Base-by-base conservation (phyloP, 2,888 invertebrate genomes). In the Aleiodes leptofemur region DNA sequence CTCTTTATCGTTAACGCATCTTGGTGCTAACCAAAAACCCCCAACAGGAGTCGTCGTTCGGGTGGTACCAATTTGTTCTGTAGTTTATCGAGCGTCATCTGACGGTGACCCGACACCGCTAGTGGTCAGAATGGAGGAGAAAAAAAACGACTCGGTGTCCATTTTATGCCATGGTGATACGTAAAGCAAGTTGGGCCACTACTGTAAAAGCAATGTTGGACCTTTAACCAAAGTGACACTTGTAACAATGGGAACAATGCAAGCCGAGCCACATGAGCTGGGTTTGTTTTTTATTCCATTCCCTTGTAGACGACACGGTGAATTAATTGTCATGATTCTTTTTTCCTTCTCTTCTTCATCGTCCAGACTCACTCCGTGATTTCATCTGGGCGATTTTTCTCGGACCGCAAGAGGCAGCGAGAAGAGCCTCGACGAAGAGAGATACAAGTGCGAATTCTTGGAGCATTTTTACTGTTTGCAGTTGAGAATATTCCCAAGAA, bases 41-140 rank as follows among this genome's bases (percentile, higher is more conserved):
- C 82, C 84, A 85, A 83, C 84, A 82, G 82, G 84, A 84, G 84
- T 85, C 78, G 76, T 64, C 86, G 85, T 87, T 88, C 86, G 87
- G 88, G 88, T 88, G 89, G 89, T 87, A 89, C 86, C 88, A 87
- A 89, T 89, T 89, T 89, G 88, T 89, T 86, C 83, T 86, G 81
- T 80, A 85, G 85, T 82, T 89, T 89, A 89, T 89, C 89, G 85
- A 83, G 82, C 87, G 85, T 88, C 86, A 89, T 89, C 88, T 88
- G 84, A 85, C 85, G 86, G 87, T 86, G 87, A 88, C 85, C 88
- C 86, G 87, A 88, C 89, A 88, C 88, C 87, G 81, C 59, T n/a
- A 72, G 66, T 53, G 53, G 16, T 50, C 13, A 74, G 38, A 34
- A 70, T 51, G 9, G 55, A 55, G 56, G 53, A 64, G 31, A 53